A percentile compares a stretch with the other conserved stretches of the same genome.
phyloP scores from a whole-genome alignment of 2,797 vertebrate genomes.

The Peromyscus nudipes region DNA sequence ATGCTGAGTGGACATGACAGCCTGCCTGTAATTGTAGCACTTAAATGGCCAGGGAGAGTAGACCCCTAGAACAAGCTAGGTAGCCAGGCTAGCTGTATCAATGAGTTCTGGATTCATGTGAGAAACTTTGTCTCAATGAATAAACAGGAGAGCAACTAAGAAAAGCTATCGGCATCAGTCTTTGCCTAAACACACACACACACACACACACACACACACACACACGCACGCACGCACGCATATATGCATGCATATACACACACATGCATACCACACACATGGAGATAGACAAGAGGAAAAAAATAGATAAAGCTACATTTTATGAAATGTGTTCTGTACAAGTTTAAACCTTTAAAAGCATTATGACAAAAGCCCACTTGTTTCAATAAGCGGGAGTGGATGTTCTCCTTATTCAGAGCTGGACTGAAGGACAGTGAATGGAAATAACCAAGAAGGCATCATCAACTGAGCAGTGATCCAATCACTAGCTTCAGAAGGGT shows the following conservation, averaged over 20 bases:
- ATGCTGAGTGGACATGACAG: not conserved
- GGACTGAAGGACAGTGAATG: not conserved
- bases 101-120: not conserved
- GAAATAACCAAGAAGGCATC: not conserved
- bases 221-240: not conserved
- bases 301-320: not conserved
- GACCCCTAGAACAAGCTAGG: not conserved
- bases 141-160: not conserved
- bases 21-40: not conserved
- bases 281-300: not conserved
- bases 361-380: not conserved
- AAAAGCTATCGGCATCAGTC: not conserved
- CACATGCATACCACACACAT: not conserved
- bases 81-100: not conserved
- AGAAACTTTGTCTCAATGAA: not conserved
- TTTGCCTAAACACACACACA: not conserved
- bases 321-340: not conserved
- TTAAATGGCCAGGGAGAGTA: not conserved
- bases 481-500: not conserved
- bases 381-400: not conserved
- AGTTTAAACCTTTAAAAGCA: constrained; percentile 29
- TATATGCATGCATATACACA: not conserved
- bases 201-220: not conserved
- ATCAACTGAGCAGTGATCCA: not conserved
- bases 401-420: not conserved